These are phyloP conservation scores for Microctonus aethiopoides DNA, from an alignment of 2,888 invertebrate species.

Conservation along the genomic window DNA sequence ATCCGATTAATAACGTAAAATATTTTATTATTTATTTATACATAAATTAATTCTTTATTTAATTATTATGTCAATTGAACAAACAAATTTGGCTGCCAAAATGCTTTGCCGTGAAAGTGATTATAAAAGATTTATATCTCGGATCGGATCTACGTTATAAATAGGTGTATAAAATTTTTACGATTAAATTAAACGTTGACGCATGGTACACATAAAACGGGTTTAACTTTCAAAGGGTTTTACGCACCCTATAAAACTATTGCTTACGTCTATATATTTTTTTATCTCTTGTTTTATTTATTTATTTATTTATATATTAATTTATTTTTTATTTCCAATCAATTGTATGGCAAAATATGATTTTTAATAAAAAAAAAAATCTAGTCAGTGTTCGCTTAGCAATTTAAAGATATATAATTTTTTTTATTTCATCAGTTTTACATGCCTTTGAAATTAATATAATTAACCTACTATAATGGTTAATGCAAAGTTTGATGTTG, in stretches of 20 bases:
- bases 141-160: background rate
- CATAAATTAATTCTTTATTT: slow-evolving; percentile 8
- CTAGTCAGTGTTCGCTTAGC: slow-evolving; percentile 41
- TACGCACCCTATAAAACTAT: slow-evolving; percentile 31
- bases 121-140: background rate
- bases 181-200: slow-evolving; percentile 29
- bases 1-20: slow-evolving; percentile 24
- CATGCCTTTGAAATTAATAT: slow-evolving; percentile 31
- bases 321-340: slow-evolving; percentile 6
- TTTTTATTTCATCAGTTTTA: slow-evolving; percentile 35
- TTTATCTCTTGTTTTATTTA: no score
- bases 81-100: slow-evolving; percentile 39
- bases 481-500: slow-evolving; percentile 62
- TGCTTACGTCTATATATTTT: slow-evolving; percentile 37
- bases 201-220: slow-evolving; percentile 40
- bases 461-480: slow-evolving; percentile 40
- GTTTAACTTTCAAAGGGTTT: slow-evolving; percentile 8
- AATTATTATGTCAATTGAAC: slow-evolving; percentile 20
- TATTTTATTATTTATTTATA: slow-evolving; percentile 8
- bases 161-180: slow-evolving; percentile 11
- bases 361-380: background rate
- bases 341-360: background rate
- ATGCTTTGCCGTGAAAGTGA: slow-evolving; percentile 36
- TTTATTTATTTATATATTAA: slow-evolving; percentile 29
- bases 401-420: slow-evolving; percentile 35